phyloP scores from a whole-genome alignment of 1,140 invertebrate species.

The Bombyx mandarina region DNA sequence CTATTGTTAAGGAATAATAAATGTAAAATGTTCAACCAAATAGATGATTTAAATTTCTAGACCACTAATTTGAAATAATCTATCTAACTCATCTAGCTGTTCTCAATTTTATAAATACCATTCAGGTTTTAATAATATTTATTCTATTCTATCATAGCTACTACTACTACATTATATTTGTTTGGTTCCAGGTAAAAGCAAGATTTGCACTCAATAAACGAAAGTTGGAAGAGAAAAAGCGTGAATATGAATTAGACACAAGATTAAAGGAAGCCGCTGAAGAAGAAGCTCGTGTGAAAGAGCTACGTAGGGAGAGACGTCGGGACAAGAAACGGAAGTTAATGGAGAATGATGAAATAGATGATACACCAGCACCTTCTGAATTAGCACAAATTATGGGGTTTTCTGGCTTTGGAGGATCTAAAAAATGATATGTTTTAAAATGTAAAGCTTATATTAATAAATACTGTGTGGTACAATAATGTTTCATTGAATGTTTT shows the following conservation, averaged over 20 bases:
- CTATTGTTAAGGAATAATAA: too few relatives aligned
- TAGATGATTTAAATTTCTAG: too few relatives aligned
- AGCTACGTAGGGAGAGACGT: constrained; percentile 90
- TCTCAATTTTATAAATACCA: background rate
- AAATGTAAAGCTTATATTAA: too few relatives aligned
- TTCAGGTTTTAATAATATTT: background rate
- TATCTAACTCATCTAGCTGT: background rate
- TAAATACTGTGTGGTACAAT: too few relatives aligned
- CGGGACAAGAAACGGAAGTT: constrained; percentile 92
- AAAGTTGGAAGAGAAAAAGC: constrained; percentile 95
- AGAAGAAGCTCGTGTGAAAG: constrained; percentile 95
- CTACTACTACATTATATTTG: background rate
- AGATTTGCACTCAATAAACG: constrained; percentile 94
- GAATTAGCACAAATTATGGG: constrained; percentile 98
- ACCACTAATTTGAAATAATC: background rate
- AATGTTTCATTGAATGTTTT: too few relatives aligned
- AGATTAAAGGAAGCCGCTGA: constrained; percentile 94
- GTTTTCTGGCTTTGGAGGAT: constrained; percentile 94
- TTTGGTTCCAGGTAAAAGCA: constrained; percentile 84
- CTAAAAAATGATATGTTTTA: constrained; percentile 77
- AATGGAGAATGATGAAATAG: constrained; percentile 78
- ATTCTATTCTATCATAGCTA: background rate
- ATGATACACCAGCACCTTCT: constrained; percentile 76
- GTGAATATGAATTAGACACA: constrained; percentile 95
- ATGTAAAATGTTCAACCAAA: too few relatives aligned